Conservation (phyloP, 2,888 invertebrate genomes). For the Polydrusus cervinus region DNA sequence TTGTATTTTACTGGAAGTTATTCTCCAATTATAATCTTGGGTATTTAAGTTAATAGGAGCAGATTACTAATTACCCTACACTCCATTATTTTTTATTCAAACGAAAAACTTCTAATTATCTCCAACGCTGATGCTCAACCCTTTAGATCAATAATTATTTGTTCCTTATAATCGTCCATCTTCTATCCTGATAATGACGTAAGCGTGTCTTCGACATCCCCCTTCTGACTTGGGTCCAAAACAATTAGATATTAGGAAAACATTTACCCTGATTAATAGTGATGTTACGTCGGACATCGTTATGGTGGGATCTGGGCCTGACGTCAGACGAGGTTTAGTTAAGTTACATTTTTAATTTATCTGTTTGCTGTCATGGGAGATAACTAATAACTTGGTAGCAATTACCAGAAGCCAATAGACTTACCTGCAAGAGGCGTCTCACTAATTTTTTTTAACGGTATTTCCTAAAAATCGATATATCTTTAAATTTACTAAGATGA, state of each 20-base stretch:
- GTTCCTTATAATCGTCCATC: slow-evolving; percentile 36
- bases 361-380: neutral
- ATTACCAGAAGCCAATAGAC: too few relatives aligned
- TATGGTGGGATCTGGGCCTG: slow-evolving; percentile 43
- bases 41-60: too few relatives aligned
- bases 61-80: neutral
- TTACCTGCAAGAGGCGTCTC: too few relatives aligned
- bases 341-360: slow-evolving; percentile 13
- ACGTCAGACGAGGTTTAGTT: slow-evolving; percentile 34
- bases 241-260: slow-evolving; percentile 53
- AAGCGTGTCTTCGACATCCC: slow-evolving; percentile 52
- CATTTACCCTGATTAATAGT: slow-evolving; percentile 53
- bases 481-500: too few relatives aligned
- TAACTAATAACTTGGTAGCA: neutral
- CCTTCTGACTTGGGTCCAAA: slow-evolving; percentile 23
- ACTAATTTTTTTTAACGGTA: too few relatives aligned
- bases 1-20: too few relatives aligned
- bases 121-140: neutral
- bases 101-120: slow-evolving; percentile 1
- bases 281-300: slow-evolving; percentile 50
- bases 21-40: too few relatives aligned
- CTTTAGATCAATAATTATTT: slow-evolving; percentile 15
- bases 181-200: slow-evolving; percentile 49
- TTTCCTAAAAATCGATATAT: too few relatives aligned
- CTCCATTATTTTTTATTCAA: neutral